Evolutionary conservation across 1,140 invertebrate genomes (phyloP), one percentile per base, ranked within the genome.

Genomic region (Glomeris maerens): DNA sequence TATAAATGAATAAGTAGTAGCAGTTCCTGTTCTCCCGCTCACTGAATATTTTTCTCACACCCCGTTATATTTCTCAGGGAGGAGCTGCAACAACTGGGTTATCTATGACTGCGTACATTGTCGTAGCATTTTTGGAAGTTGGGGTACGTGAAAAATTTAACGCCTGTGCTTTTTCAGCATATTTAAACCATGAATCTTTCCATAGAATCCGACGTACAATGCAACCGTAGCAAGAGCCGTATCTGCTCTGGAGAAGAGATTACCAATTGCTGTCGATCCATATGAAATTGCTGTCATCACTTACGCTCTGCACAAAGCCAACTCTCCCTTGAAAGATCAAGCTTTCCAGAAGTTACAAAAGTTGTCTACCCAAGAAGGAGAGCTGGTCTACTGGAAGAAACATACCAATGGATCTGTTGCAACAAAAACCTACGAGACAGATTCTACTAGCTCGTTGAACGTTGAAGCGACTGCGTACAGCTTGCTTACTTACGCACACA

Each of bases 381-480:
- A n/a, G n/a, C n/a, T n/a, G n/a, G n/a, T n/a, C n/a, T n/a, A n/a
- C n/a, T n/a, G n/a, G n/a, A n/a, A n/a, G n/a, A n/a, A n/a, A n/a
- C n/a, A n/a, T n/a, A n/a, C n/a, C n/a, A n/a, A n/a, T n/a, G n/a
- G n/a, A n/a, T n/a, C n/a, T n/a, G n/a, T n/a, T n/a, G n/a, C n/a
- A n/a, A n/a, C n/a, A n/a, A n/a, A n/a, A n/a, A n/a, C n/a, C n/a
- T n/a, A n/a, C n/a, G n/a, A n/a, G n/a, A n/a, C n/a, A n/a, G n/a
- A n/a, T n/a, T n/a, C n/a, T n/a, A n/a, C 81, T 2, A 75, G 79
- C 38, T 81, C 82, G 13, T 73, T 84, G 2, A 84, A 90, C 56
- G 78, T 92, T n/a, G 82, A 88, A 64, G 87, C 88, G 66, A 86
- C 88, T 0, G 76, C 87, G 0, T 95, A 93, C 68, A 84, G 78